Conservation (phyloP, 2,113 vertebrate species). For the Butorides virescens region DNA sequence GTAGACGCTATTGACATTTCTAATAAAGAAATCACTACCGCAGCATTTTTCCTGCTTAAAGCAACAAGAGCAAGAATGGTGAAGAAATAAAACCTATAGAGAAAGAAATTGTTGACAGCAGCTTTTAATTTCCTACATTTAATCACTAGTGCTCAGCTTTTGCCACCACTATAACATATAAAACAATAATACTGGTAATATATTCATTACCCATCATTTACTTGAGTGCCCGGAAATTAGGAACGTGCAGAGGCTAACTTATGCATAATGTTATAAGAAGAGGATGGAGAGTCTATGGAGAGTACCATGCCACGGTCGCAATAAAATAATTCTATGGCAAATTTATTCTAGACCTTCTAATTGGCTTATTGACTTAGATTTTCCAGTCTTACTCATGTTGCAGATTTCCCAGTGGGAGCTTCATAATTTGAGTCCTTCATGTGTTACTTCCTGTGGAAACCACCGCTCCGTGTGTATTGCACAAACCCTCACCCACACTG, state of each 20-base stretch:
- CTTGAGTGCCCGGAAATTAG: neutral
- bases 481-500: neutral
- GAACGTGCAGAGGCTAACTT: neutral
- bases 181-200: neutral
- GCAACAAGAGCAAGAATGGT: neutral
- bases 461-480: neutral
- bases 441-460: neutral
- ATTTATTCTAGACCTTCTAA: neutral
- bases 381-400: neutral
- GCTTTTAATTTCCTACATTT: conserved; percentile 3
- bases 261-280: neutral
- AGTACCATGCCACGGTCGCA: neutral
- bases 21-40: conserved; percentile 56
- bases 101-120: neutral
- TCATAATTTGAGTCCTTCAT: neutral
- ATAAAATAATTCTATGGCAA: neutral
- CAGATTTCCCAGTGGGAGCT: neutral
- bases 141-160: neutral
- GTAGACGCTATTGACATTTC: conserved; percentile 23
- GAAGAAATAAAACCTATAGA: conserved; percentile 7
- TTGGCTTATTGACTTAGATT: neutral
- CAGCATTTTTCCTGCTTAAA: conserved; percentile 41
- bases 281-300: neutral
- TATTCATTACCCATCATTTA: neutral
- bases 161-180: neutral